Base-by-base conservation (phyloP, 2,797 vertebrate species). In the Clarias fuscus region DNA sequence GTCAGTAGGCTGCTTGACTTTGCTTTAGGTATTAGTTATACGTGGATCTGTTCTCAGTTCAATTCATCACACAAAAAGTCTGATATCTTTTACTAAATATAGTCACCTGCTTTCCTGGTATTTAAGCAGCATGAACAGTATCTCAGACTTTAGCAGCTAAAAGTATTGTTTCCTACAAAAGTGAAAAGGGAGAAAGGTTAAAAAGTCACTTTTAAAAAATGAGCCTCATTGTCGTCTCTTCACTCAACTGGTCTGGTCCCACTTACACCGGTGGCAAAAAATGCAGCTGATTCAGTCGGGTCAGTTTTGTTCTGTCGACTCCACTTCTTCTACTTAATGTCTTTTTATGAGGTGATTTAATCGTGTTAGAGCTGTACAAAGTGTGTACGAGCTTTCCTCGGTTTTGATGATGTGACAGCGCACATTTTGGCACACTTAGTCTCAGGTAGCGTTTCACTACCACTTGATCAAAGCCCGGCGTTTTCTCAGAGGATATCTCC, bases 401-500 rank as follows among this genome's bases (percentile, higher is more conserved):
- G 8, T 59, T 77, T 77, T 20, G 75, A 77, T 33, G 48, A 48
- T 59, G 73, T 76, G 73, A 56, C n/a, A 3, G n/a, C 3, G 15
- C n/a, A 48, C 71, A n/a, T 76, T 58, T 56, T 76, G 73, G 53
- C 53, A 58, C 73, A 76, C n/a, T 58, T 72, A n/a, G 24, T 53
- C 18, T 58, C 73, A 56, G 53, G 53, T 53, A 56, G 13, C 7
- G 75, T 59, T 33, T 33, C 18, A 7, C 56, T 77, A 30, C 1
- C 27, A 59, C 75, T 59, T 59, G 75, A 59, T 77, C 56, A 22
- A 59, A 77, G 56, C 53, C 56, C 22, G 56, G 48, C 71, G n/a
- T 37, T 40, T 37, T 40, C 65, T 68, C 65, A 15, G 5, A 17
- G 14, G 37, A 40, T 7, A 10, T 64, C 6, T 78, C 22, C 61